Evolutionary conservation across 2,113 vertebrate species (phyloP), one percentile per base, ranked within the genome.

Genomic region (Vulpes ferrilata): DNA sequence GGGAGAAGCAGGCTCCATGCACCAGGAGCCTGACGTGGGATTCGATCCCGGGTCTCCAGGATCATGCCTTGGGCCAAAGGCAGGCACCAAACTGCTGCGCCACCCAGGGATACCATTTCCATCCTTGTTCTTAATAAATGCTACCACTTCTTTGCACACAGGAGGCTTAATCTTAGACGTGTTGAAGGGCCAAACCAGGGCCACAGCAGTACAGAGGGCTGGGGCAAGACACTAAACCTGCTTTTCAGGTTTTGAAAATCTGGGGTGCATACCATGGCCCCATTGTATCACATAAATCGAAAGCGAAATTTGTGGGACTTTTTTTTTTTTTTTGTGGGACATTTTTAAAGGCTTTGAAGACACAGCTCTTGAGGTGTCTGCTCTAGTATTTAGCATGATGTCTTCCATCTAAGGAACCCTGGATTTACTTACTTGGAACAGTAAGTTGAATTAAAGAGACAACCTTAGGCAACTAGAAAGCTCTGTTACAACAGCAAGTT

Each of bases 331-430:
- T 48, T 32, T 71, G 48, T 62, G 80, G 55, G 20, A 35, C 22
- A 13, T 59, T 95, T 96, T 69, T 38, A 73, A 79, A 88, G 65
- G 16, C 55, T 96, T 84, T 85, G 35, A 12, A 53, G n/a, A 38
- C 15, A 35, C 3, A 83, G 64, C 22, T 60, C 43, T 88, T 38
- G 20, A 22, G 10, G 11, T 35, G 10, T 65, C 32, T 78, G 7
- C 20, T 71, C 0, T 30, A 16, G 74, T 59, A 27, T 69, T 88
- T 78, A 30, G 48, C 30, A 12, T 78, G 95, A 78, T 57, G 38
- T 15, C 48, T 91, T 73, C 53, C 13, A 32, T 22, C 60, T 30
- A 25, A 43, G 22, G 71, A 85, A 69, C 16, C 59, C 67, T n/a
- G 71, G 65, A 25, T 91, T 60, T 32, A n/a, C 38, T 57, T 73